These are phyloP conservation scores for Diarsia rubi DNA, from an alignment of 2,888 invertebrate genomes.

Conservation along the genomic window DNA sequence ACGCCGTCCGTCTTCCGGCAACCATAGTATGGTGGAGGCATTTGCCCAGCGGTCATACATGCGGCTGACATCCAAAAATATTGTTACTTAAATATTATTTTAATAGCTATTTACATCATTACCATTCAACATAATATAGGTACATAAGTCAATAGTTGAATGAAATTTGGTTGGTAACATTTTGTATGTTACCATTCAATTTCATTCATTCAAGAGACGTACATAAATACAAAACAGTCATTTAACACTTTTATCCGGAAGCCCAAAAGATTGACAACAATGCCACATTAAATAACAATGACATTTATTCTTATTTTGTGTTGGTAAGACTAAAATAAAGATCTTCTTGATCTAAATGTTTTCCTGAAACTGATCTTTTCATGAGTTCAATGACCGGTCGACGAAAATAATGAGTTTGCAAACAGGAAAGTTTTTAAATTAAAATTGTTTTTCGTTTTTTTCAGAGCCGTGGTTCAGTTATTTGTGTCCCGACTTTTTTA, in stretches of 20 bases:
- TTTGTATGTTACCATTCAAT: no score
- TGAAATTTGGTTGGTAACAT: no score
- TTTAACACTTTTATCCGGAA: no score
- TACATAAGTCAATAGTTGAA: no score
- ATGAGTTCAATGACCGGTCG: background rate
- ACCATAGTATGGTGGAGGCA: no score
- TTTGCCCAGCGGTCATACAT: no score
- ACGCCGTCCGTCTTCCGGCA: no score
- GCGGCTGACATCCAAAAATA: no score
- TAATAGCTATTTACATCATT: background rate
- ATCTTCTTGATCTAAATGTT: background rate
- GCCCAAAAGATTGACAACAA: background rate
- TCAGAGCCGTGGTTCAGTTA: background rate
- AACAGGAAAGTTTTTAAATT: slow-evolving; percentile 15
- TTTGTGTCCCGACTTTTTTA: background rate
- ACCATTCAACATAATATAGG: no score
- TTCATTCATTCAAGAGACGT: no score
- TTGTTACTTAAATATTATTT: background rate
- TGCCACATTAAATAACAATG: background rate
- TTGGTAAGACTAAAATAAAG: background rate
- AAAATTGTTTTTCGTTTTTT: slow-evolving; percentile 20
- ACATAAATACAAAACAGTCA: no score
- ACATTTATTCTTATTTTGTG: background rate
- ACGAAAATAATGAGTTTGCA: slow-evolving; percentile 6
- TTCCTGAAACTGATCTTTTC: background rate